Base-by-base conservation (phyloP, 2,797 vertebrate species). In the Halcyon leucocephala region DNA sequence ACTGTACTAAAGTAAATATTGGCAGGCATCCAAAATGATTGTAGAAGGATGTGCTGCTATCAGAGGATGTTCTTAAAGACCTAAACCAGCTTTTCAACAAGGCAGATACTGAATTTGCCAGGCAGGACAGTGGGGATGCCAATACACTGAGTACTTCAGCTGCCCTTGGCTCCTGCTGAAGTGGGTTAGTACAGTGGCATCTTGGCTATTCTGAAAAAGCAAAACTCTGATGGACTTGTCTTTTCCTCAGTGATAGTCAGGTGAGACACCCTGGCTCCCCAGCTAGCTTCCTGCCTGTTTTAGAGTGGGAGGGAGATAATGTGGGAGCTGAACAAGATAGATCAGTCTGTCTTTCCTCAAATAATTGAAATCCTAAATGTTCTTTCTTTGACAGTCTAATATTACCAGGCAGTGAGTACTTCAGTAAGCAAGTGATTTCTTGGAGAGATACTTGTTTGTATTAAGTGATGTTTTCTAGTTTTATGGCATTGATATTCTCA, bases 201-300 rank as follows among this genome's bases (percentile, higher is more conserved):
- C 22, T 42, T 7, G 3, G 9, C 44, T 83, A 12, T 28, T 46
- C 21, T 48, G 52, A 29, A 61, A 37, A 51, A 66, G 31, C 1
- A 1, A 31, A 31, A 5, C 12, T 62, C 35, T 77, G 51, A 5
- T 35, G 7, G 14, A 44, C 18, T 62, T 0, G 0, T 24, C 20
- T 79, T 41, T 64, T 44, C 46, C 33, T 84, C 33, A 12, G 13
- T 8, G 10, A 28, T 2, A 46, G 35, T n/a, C 17, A 11, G 0
- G 2, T 57, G 66, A 62, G n/a, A 48, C 72, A 19, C 15, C 7
- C 10, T 35, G 41, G 5, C 22, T 81, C 20, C 25, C 11, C 25
- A 65, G 33, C 22, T 7, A 7, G 31, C 4, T 7, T 49, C 18
- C 37, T 73, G 33, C 20, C 39, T 82, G 7, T 21, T 90, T 41